Evolutionary conservation across 2,888 invertebrate genomes (phyloP).

Genomic region (Diplolepis rosae): DNA sequence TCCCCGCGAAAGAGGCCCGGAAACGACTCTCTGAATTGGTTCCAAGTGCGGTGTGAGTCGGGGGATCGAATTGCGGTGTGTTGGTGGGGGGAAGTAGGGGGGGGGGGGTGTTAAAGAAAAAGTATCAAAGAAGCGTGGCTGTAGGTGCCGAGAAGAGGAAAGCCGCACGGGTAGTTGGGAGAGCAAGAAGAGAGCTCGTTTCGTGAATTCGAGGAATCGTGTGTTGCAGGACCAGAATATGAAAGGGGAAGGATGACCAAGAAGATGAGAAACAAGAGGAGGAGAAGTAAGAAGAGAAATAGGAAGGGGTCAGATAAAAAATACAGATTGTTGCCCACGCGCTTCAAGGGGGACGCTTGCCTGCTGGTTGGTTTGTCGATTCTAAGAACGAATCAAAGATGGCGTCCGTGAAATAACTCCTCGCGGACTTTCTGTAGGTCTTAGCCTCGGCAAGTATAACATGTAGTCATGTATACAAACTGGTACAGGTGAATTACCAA

Average conservation of each 20-base stretch:
- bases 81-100: not conserved
- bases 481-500: conserved; percentile 12
- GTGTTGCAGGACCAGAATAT: not conserved
- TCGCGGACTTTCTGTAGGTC: not conserved
- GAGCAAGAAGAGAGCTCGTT: conserved; percentile 36
- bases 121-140: conserved; percentile 34
- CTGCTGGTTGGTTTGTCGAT: conserved; percentile 53
- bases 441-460: conserved; percentile 16
- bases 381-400: conserved; percentile 66
- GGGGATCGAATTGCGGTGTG: too few relatives aligned
- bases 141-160: conserved; percentile 34
- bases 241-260: conserved; percentile 12
- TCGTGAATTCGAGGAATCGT: conserved; percentile 44
- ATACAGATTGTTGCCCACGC: conserved; percentile 50
- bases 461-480: too few relatives aligned
- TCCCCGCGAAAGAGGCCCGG: conserved; percentile 25
- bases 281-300: conserved; percentile 18
- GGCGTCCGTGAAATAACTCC: conserved; percentile 58
- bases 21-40: conserved; percentile 15
- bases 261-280: conserved; percentile 34
- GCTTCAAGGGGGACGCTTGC: conserved; percentile 30
- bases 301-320: conserved; percentile 44
- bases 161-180: conserved; percentile 38
- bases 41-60: not conserved
- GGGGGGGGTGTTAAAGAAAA: conserved; percentile 35